Evolutionary conservation across 64 coral and sea anemone species (phyloP).

Genomic region (Anthopleura sola): DNA sequence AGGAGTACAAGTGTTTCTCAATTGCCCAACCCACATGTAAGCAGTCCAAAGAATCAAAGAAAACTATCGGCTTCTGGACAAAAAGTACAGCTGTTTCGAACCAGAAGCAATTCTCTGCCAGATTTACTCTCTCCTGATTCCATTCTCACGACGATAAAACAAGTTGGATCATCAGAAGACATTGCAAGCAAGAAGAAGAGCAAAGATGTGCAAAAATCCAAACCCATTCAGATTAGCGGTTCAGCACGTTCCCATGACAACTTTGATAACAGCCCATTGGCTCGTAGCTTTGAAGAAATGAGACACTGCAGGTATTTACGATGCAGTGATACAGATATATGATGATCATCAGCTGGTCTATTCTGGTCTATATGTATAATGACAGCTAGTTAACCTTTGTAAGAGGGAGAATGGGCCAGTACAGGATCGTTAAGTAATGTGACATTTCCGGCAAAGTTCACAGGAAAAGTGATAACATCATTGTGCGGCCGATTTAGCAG

Average conservation of each 20-base stretch:
- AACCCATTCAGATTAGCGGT: background rate
- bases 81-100: background rate
- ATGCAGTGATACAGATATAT: background rate
- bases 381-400: too few species aligned
- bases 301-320: constrained; percentile 5
- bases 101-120: constrained; percentile 8
- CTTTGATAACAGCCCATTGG: background rate
- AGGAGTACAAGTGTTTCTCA: constrained; percentile 7
- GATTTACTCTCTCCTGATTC: constrained; percentile 1
- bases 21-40: background rate
- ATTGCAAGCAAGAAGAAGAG: background rate
- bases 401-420: too few species aligned
- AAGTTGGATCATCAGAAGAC: background rate
- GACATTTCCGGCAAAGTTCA: too few species aligned
- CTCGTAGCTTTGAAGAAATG: constrained; percentile 15
- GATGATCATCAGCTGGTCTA: background rate
- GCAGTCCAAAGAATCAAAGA: background rate
- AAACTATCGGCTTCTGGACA: background rate
- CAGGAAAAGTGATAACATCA: too few species aligned
- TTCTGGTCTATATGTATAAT: too few species aligned
- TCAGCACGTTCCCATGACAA: background rate
- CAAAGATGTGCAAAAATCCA: background rate
- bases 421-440: too few species aligned
- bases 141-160: background rate
- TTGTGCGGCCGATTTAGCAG: too few species aligned